Conservation (phyloP, 1,140 invertebrate species). For the Lepidurus arcticus region DNA sequence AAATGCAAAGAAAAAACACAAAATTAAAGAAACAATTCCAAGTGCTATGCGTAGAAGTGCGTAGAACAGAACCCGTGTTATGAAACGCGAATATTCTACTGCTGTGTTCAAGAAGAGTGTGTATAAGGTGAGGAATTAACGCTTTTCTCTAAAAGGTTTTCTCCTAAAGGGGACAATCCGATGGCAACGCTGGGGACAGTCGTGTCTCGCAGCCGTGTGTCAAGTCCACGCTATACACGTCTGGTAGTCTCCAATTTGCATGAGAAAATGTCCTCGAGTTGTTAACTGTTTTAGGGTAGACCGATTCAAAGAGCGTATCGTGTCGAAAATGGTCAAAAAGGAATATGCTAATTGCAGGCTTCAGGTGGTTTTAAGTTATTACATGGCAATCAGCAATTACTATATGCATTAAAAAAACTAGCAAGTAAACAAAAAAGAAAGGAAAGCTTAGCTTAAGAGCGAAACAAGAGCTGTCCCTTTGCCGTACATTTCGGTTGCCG, state of each 20-base stretch:
- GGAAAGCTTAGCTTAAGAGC: background rate
- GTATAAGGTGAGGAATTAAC: background rate
- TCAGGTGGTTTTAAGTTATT: background rate
- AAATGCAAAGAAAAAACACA: background rate
- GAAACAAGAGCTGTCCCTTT: background rate
- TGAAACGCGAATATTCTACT: background rate
- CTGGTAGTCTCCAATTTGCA: slow-evolving; percentile 12
- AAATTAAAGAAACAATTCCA: background rate
- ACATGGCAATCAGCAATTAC: background rate
- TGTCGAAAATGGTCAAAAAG: background rate
- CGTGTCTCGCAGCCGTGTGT: slow-evolving; percentile 12
- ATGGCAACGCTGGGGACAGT: background rate
- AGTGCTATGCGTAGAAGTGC: too few relatives aligned
- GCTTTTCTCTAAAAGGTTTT: background rate
- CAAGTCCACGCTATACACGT: background rate
- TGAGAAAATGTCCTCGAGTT: slow-evolving; percentile 9
- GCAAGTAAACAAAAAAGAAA: background rate
- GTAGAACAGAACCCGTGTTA: too few relatives aligned
- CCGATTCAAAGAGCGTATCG: background rate
- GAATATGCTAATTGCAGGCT: background rate
- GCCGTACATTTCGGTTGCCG: background rate
- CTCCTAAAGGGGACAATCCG: background rate
- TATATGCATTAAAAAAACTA: background rate
- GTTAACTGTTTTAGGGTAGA: background rate
- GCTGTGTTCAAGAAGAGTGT: background rate